Conservation (phyloP, 2,888 invertebrate species). For the Bombylius major region DNA sequence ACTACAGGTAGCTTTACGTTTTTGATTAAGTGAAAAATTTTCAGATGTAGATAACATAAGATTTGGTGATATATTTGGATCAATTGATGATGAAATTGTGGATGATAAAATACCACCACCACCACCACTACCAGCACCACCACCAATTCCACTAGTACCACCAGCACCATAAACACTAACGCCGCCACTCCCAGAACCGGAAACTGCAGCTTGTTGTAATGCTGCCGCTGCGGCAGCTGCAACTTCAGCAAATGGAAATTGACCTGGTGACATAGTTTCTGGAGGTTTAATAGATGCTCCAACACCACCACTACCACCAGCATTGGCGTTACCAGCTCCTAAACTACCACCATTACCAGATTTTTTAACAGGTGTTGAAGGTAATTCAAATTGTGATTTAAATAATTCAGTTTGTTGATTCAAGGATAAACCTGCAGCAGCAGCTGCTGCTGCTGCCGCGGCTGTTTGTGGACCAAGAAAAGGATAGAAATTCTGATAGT, state of each 20-base stretch:
- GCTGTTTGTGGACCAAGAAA: conserved; percentile 9
- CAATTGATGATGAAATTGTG: background rate
- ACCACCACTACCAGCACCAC: no score
- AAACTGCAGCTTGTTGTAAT: background rate
- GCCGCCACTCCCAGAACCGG: no score
- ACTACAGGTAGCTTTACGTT: background rate
- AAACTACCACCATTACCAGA: background rate
- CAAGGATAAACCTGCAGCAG: background rate
- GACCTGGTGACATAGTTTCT: background rate
- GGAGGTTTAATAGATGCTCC: background rate
- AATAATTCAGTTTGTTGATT: background rate
- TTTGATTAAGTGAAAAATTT: background rate
- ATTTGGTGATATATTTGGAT: background rate
- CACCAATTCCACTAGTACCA: no score
- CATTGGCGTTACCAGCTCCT: background rate
- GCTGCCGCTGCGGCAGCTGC: conserved; percentile 5
- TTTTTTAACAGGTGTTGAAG: background rate
- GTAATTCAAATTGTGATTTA: background rate
- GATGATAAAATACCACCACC: no score
- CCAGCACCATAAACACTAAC: no score
- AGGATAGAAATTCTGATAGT: conserved; percentile 19
- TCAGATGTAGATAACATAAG: background rate
- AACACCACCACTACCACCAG: background rate
- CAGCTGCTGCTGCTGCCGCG: conserved; percentile 1
- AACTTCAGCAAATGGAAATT: conserved; percentile 7